A percentile compares a stretch with the other conserved stretches of the same genome.
Evolutionary conservation across 2,113 vertebrate genomes (phyloP).

Genomic region (Ptyas mucosa): DNA sequence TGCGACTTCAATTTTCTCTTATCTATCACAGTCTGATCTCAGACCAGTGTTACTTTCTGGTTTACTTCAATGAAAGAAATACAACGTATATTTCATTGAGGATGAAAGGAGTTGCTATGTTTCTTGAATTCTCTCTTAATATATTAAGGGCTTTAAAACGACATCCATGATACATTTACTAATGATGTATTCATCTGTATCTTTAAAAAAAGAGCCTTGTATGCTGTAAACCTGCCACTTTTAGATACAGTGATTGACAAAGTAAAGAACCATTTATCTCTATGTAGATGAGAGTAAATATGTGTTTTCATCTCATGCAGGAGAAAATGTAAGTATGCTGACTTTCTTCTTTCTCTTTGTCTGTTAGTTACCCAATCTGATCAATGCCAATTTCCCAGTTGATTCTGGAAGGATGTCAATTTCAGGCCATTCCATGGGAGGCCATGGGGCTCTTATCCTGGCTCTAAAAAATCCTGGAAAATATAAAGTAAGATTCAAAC

Average conservation of each 20-base stretch:
- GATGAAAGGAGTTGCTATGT: background rate
- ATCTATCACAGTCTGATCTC: background rate
- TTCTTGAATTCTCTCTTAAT: background rate
- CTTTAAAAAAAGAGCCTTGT: background rate
- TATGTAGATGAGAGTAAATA: background rate
- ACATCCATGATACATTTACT: background rate
- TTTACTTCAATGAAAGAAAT: background rate
- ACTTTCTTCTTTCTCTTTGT: conserved; percentile 13
- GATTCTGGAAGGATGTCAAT: conserved; percentile 85
- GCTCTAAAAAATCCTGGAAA: conserved; percentile 89
- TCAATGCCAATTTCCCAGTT: conserved; percentile 87
- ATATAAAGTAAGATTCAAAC: conserved; percentile 77
- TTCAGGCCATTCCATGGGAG: conserved; percentile 91
- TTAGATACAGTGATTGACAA: background rate
- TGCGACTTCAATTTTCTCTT: background rate
- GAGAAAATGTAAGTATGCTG: background rate
- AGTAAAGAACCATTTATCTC: background rate
- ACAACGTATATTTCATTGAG: background rate
- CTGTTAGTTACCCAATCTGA: conserved; percentile 82
- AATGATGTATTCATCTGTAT: background rate
- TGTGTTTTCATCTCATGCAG: background rate
- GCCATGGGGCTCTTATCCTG: conserved; percentile 83
- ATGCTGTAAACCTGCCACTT: background rate
- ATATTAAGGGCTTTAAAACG: background rate
- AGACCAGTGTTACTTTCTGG: background rate